These are phyloP conservation scores for Chondrilla cf. caribensis DNA, from an alignment of 37 sponge, comb jelly and placozoan species.

Conservation along the genomic window DNA sequence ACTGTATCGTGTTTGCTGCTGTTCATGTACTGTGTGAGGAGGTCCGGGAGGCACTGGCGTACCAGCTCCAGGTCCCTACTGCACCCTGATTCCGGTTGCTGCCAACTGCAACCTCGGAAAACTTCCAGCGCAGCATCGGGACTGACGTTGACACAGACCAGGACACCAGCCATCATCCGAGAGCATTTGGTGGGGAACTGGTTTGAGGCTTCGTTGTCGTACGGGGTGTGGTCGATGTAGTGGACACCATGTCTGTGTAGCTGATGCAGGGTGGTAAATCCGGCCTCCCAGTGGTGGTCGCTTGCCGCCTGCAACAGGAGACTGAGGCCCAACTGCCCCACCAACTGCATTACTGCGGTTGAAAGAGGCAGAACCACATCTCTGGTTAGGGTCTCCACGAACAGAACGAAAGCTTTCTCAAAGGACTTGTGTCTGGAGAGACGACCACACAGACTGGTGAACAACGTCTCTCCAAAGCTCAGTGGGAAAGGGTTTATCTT, in stretches of 20 bases:
- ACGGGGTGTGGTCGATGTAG: neutral
- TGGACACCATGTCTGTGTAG: neutral
- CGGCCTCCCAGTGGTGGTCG: neutral
- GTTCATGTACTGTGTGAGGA: neutral
- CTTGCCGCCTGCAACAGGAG: neutral
- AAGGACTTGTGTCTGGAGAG: too few relatives aligned
- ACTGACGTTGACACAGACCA: neutral
- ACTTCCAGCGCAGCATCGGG: neutral
- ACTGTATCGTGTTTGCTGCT: neutral
- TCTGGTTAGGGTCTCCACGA: too few relatives aligned
- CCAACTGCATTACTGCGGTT: neutral
- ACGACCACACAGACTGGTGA: neutral
- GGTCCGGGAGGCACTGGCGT: too few relatives aligned
- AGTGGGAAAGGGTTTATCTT: neutral
- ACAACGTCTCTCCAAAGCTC: neutral
- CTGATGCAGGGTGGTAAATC: neutral
- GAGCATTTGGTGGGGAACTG: neutral
- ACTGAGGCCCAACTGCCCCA: neutral
- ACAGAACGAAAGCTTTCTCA: too few relatives aligned
- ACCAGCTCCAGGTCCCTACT: neutral
- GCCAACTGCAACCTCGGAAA: neutral
- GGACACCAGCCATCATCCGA: conserved; percentile 2
- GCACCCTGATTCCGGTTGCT: neutral
- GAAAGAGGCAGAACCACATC: too few relatives aligned
- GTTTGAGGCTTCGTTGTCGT: too few relatives aligned